phyloP scores from a whole-genome alignment of 1,140 invertebrate species.

The Hycleus phaleratus region DNA sequence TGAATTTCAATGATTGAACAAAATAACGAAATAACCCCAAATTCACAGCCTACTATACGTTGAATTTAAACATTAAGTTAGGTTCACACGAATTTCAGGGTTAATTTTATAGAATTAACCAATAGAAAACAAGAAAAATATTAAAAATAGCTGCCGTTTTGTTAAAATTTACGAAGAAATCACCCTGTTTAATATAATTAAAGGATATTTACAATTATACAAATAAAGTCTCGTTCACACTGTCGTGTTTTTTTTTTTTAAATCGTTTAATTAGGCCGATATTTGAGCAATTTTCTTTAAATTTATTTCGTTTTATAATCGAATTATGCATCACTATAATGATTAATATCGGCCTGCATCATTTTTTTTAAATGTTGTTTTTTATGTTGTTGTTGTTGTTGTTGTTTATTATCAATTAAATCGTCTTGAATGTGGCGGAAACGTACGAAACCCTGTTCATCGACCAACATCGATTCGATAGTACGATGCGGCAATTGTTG shows the following conservation, averaged over 20 bases:
- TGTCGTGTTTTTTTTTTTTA: background rate
- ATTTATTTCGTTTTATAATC: background rate
- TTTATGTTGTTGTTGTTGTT: background rate
- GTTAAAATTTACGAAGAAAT: background rate
- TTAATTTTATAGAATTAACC: no score
- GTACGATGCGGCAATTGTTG: slow-evolving; percentile 22
- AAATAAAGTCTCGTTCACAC: background rate
- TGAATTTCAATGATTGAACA: no score
- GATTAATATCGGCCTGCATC: slow-evolving; percentile 26
- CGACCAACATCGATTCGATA: slow-evolving; percentile 59
- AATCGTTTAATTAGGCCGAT: background rate
- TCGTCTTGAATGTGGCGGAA: slow-evolving; percentile 51
- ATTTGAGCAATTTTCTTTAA: background rate
- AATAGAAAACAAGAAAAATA: no score
- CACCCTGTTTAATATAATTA: background rate
- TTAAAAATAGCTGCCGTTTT: background rate
- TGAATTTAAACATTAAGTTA: no score
- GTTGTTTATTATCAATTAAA: background rate
- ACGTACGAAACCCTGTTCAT: slow-evolving; percentile 76
- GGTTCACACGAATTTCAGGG: no score
- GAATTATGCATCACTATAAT: slow-evolving; percentile 36
- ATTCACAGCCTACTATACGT: no score
- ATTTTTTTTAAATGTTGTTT: background rate
- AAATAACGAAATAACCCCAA: no score
- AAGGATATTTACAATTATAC: background rate